Evolutionary conservation across 2,797 vertebrate species (phyloP).

Genomic region (Dryobates pubescens): DNA sequence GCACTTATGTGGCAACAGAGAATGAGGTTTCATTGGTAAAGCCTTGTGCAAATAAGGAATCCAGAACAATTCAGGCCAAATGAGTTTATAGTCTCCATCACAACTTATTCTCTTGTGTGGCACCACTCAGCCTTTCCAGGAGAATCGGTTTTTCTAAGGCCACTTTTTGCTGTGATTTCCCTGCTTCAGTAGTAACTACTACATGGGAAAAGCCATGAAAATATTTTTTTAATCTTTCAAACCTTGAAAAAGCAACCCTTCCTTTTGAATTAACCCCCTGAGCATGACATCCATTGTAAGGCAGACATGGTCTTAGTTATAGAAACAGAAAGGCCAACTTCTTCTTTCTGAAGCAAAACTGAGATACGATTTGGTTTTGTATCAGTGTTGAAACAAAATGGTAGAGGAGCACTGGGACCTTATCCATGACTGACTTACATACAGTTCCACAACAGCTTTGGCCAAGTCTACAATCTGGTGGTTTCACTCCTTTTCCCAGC

Average conservation of each 20-base stretch:
- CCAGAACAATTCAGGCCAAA: not conserved
- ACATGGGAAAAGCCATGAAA: not conserved
- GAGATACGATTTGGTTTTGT: not conserved
- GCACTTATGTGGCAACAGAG: not conserved
- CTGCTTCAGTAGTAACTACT: not conserved
- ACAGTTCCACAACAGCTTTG: not conserved
- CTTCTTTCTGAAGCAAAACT: constrained; percentile 37
- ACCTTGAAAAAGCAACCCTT: not conserved
- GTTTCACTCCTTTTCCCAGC: not conserved
- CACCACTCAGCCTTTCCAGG: not conserved
- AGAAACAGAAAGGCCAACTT: not conserved
- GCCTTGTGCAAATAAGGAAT: not conserved
- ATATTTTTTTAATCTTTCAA: not conserved
- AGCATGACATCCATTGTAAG: not conserved
- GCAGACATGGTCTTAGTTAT: not conserved
- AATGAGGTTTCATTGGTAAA: not conserved
- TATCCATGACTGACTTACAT: not conserved
- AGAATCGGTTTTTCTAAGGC: not conserved
- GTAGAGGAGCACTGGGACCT: not conserved
- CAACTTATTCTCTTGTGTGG: not conserved
- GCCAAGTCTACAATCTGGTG: not conserved
- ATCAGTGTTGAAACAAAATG: not conserved
- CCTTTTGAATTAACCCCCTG: not conserved
- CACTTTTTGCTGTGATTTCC: not conserved
- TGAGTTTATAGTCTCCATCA: not conserved